Evolutionary conservation across 2,797 vertebrate genomes (phyloP), one percentile per base, ranked within the genome.

Genomic region (Mormyrops boulengeri): DNA sequence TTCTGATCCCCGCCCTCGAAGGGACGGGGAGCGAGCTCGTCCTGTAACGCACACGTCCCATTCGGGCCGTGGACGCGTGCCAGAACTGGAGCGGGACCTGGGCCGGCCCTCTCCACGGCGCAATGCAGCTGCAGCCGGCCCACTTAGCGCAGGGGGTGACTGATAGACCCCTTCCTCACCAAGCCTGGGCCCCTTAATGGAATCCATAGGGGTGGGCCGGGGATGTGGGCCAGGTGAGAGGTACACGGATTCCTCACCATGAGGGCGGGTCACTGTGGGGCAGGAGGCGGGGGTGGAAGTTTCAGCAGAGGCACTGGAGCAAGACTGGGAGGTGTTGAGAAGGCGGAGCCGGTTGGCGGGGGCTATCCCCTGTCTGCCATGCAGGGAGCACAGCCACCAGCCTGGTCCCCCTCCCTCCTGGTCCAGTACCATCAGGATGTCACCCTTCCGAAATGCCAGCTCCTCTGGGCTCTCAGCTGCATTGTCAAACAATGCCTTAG

Each of bases 401-500:
- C 97, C 96, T 0, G 97, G 96, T 0, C 97, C 96, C 0, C 96
- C 96, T 0, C 94, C 94, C 84, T 97, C 96, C 73, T 95, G 94
- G 77, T 98, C 96, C 53, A 98, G 95, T 22, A 98, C 97, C 95
- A 97, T 97, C 52, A 98, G 95, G 91, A 98, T 97, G 50, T 98
- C 98, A 0, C 98, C 98, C 92, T 97, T 96, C 47, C 97, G 95
- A 93, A 98, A 98, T 11, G 97, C 97, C 91, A 98, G 94, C 92
- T 98, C 98, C 92, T 98, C 97, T 0, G 97, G 96, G 92, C 97
- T 97, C 93, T 98, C 98, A 0, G 98, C 97, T 0, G 97, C 94
- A 94, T 98, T 98, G 95, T 98, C 97, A 7, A 97, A 98, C 89
- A 98, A 95, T 0, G 98, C 98, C 91, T 97, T 97, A 14, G 97